These are phyloP conservation scores for Brachylomia viminalis DNA, from an alignment of 2,888 invertebrate genomes.

Conservation along the genomic window DNA sequence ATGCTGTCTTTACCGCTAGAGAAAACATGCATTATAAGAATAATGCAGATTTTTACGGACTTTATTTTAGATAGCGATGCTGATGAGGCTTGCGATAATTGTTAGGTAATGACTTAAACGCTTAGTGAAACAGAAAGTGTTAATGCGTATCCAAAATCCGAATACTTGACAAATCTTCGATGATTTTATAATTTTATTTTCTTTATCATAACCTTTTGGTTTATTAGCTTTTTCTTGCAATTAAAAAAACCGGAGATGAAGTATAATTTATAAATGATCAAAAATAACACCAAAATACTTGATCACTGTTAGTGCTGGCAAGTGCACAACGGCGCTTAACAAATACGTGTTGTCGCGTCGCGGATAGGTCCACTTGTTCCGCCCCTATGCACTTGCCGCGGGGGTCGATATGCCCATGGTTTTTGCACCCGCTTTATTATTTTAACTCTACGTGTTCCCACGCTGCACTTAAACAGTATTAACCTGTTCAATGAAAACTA, in stretches of 20 bases:
- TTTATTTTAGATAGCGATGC: conserved; percentile 30
- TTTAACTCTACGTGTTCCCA: conserved; percentile 83
- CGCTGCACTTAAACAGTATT: conserved; percentile 79
- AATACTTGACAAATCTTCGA: conserved; percentile 12
- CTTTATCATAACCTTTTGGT: background rate
- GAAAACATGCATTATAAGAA: conserved; percentile 35
- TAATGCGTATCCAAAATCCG: conserved; percentile 5
- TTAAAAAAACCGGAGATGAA: background rate
- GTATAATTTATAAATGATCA: background rate
- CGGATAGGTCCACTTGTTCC: conserved; percentile 85
- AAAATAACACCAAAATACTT: conserved; percentile 22
- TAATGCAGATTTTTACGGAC: conserved; percentile 32
- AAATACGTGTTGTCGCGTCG: conserved; percentile 58
- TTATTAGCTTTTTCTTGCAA: background rate
- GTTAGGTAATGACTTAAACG: conserved; percentile 28
- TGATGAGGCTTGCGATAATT: conserved; percentile 28
- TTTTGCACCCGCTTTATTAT: conserved; percentile 87
- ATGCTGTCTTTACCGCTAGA: conserved; percentile 52
- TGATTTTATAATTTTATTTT: background rate
- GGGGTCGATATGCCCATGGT: conserved; percentile 84
- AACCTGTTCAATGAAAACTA: conserved; percentile 77
- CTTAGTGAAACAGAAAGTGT: conserved; percentile 34
- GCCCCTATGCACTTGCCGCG: conserved; percentile 89
- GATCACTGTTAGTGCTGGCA: conserved; percentile 27
- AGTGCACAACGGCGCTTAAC: conserved; percentile 44